Percentiles rank a stretch among this genome's conserved stretches.
phyloP scores from a whole-genome alignment of 2,888 invertebrate genomes.

The Sialis lutaria region DNA sequence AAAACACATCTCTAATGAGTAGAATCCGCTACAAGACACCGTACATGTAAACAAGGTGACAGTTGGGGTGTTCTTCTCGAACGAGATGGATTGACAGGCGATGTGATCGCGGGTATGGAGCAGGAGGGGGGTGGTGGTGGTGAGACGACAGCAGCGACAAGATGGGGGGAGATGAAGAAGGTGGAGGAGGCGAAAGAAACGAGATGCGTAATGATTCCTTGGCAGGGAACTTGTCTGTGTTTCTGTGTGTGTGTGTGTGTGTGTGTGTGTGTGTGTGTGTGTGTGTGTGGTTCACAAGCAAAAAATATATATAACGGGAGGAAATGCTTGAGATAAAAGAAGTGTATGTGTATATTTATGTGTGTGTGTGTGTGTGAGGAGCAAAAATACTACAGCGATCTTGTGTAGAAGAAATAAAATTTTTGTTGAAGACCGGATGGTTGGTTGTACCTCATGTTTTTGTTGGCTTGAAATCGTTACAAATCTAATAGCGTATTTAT shows the following conservation, averaged over 20 bases:
- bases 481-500: too few relatives aligned
- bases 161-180: background rate
- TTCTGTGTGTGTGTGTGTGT: background rate
- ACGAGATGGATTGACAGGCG: background rate
- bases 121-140: background rate
- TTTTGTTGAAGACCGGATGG: too few relatives aligned
- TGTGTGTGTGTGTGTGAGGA: background rate
- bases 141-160: background rate
- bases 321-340: conserved; percentile 3
- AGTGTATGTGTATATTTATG: background rate
- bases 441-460: too few relatives aligned
- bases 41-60: background rate
- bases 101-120: background rate
- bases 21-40: too few relatives aligned
- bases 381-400: background rate
- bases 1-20: too few relatives aligned
- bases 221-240: conserved; percentile 1
- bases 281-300: background rate
- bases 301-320: conserved; percentile 2
- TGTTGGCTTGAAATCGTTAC: too few relatives aligned
- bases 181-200: background rate
- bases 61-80: background rate
- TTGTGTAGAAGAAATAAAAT: too few relatives aligned
- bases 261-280: too few relatives aligned
- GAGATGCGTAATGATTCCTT: conserved; percentile 5